These are phyloP conservation scores for Lamprotornis superbus DNA, from an alignment of 2,113 vertebrate genomes.

Conservation along the genomic window DNA sequence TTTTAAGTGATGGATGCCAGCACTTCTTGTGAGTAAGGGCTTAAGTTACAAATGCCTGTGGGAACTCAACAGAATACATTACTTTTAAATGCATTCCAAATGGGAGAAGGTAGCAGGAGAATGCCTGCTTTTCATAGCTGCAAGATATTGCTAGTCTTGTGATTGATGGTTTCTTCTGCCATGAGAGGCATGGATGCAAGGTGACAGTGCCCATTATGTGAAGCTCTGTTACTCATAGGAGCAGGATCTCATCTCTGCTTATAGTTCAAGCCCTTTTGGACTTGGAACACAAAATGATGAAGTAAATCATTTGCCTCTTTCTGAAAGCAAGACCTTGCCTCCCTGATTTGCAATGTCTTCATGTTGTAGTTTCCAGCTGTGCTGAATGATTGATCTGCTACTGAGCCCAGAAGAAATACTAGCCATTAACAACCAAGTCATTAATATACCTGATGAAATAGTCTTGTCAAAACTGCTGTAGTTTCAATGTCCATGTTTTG, in stretches of 20 bases:
- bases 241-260: not conserved
- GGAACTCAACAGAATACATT: not conserved
- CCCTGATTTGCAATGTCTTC: not conserved
- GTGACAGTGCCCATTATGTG: not conserved
- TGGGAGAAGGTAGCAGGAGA: not conserved
- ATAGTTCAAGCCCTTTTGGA: not conserved
- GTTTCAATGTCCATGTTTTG: conserved; percentile 3
- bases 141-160: not conserved
- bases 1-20: not conserved
- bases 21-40: not conserved
- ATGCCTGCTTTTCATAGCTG: not conserved
- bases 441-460: conserved; percentile 18
- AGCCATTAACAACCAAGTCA: not conserved
- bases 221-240: not conserved
- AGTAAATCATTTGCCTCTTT: not conserved
- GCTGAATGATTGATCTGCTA: not conserved
- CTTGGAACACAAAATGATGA: not conserved
- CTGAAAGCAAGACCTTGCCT: not conserved
- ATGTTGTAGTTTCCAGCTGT: conserved; percentile 1
- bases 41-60: accelerated
- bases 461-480: conserved; percentile 35
- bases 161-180: not conserved
- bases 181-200: accelerated
- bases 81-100: not conserved
- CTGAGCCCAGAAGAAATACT: not conserved